Evolutionary conservation across 2,888 invertebrate genomes (phyloP), one percentile per base, ranked within the genome.

Genomic region (Calliphora vomitoria): DNA sequence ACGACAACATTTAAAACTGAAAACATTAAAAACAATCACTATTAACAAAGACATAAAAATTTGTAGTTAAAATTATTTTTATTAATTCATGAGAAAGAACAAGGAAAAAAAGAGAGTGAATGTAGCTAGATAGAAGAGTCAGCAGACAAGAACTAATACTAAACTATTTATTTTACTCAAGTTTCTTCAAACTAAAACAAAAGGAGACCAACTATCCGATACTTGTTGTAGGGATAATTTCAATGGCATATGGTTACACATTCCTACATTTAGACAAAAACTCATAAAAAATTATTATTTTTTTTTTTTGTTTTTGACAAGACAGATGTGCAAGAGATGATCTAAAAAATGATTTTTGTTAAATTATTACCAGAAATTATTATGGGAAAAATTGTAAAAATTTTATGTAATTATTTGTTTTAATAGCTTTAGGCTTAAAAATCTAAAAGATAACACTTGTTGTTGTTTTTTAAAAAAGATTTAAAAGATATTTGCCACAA

Each of bases 11-110:
- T 8, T 11, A 72, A 44, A 11, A 25, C 41, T 50, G 25, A 69
- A 79, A 85, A 87, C 82, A 87, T 87, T 87, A 85, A 87, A 87
- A 87, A 87, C 85, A 87, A 85, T 85, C 87, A 82, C 85, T 85
- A 79, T 87, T 85, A 87, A 87, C 87, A 79, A 71, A 87, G 85
- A 85, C 87, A 87, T 87, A 87, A 87, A 87, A 87, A 87, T 85
- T 87, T 87, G 87, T 87, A 79, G 69, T 82, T 62, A 82, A 87
- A 87, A 87, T 58, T 64, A 79, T 64, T 71, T 85, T 82, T 71
- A 85, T 82, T 64, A 83, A 79, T 87, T 85, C 82, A 74, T 64
- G 78, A 82, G 82, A 82, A 85, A 25, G 60, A 1, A 69, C 10
- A 60, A 35, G 20, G 11, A 15, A 44, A 15, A 71, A 25, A 47